Base-by-base conservation (phyloP, 2,797 vertebrate species). In the Etheostoma nigrum region DNA sequence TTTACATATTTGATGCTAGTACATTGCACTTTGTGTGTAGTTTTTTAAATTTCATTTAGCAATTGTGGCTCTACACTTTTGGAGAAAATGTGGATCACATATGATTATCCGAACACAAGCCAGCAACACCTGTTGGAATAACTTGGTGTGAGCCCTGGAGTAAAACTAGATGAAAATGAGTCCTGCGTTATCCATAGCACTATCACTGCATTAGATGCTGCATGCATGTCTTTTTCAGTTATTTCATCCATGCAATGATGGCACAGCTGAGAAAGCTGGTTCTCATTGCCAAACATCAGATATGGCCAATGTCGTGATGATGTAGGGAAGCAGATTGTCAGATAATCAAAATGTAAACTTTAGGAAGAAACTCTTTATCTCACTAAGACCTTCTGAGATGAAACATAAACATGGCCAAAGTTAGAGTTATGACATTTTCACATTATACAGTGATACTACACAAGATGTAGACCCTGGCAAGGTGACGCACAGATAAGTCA, bases 91-190 rank as follows among this genome's bases (percentile, higher is more conserved):
- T 53, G 30, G 77, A 76, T 72, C 62, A 72, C 21, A 25, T 51
- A 74, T 58, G 16, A 33, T 75, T 73, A 64, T 66, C 47, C 27
- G 54, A 72, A 54, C 18, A 18, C 16, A 64, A 74, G 23, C 54
- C 59, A 66, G 51, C 42, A 70, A 21, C 67, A 74, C 49, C 68
- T 84, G 68, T 73, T 60, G 69, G 66, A 77, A 61, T 48, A 59
- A 79, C 47, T 72, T 21, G 21, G 52, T 69, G 42, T 1, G 16
- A 65, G 42, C 16, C 45, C 52, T 36, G 62, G 47, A 65, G 8
- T 19, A 12, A 76, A 68, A 19, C 48, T 51, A 59, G 59, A 70
- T 64, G 44, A 65, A 47, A 79, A 40, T 77, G 15, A 55, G 27
- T 51, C 54, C 19, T 33, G 23, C 45, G 64, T 70, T 59, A 67